Base-by-base conservation (phyloP, 2,113 vertebrate genomes). In the Mesembrinibis cayennensis region DNA sequence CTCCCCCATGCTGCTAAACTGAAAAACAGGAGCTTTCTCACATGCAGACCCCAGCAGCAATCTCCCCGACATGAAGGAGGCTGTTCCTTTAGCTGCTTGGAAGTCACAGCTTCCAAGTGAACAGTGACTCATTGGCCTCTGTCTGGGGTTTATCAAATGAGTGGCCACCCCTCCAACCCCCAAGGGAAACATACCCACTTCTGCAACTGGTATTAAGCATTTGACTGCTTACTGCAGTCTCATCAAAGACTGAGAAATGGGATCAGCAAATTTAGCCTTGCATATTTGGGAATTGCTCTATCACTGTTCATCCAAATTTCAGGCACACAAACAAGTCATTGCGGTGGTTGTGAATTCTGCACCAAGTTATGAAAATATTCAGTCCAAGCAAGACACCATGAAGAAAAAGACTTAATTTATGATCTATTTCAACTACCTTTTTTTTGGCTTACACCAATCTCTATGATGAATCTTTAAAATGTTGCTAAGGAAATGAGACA, bases 401-500 rank as follows among this genome's bases (percentile, higher is more conserved):
- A 78, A 80, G 79, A 82, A 84, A 93, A 95, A 71, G 7, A 83
- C 32, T 63, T 49, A 53, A 78, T 62, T 89, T 92, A 59, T 88
- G 36, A 70, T 82, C 59, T 85, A 65, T 89, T 96, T 92, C 44
- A 89, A 58, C 18, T 55, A 34, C 71, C 66, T 80, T 89, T 92
- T 71, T 67, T 81, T 87, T 94, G 81, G 66, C 81, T 90, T 81
- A 36, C 29, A 55, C 25, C 27, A 58, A 18, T 87, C 22, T 56
- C 62, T 67, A 42, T 69, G 77, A 95, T 53, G 65, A 95, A 89
- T 94, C 44, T 89, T 90, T 42, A 74, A 90, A 91, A 73, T n/a
- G 70, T 84, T 59, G 32, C 86, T 90, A 42, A 56, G 77, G 90
- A 95, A 90, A 92, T 92, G 70, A 96, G 59, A 90, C 5, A 71